Evolutionary conservation across 2,888 invertebrate genomes (phyloP), one percentile per base, ranked within the genome.

Genomic region (Cryptocephalus primarius): DNA sequence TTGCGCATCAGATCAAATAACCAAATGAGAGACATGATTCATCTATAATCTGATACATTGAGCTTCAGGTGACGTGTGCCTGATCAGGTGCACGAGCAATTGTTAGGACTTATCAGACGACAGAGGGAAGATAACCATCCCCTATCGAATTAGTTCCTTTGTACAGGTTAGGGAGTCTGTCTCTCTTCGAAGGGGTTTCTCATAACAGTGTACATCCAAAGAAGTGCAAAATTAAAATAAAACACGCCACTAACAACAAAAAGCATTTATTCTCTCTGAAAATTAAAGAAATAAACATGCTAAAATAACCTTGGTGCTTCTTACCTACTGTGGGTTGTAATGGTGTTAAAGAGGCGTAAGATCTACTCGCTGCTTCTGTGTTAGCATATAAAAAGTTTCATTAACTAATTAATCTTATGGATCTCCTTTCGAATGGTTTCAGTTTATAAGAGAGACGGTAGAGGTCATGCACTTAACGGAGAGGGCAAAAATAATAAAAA

Each of bases 261-360:
- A 51, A 42, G 47, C 45, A 43, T 47, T 45, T 44, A 42, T 38
- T 40, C 43, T 46, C 43, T 43, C 39, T 45, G 43, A 22, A 22
- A 2, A 22, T 6, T 22, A 6, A 22, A 22, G 6, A 22, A 22
- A 39, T 8, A 44, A 33, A 9, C 44, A 44, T 48, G 45, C 47
- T 40, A 47, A 49, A 42, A 49, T 12, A 45, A 43, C 48, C 6
- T 43, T 41, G 43, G 56, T 59, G 57, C 56, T 65, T 22, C 73
- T 73, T 71, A 73, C 73, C 72, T 71, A 72, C 70, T 59, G 70
- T 64, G 63, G 70, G 70, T 62, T 71, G 70, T 60, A 72, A 71
- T 59, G 75, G 73, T 65, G 75, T 75, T 66, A 75, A 70, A 62
- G 75, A 74, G 60, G 75, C 72, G 66, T 75, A 76, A 55, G 75